phyloP scores from a whole-genome alignment of 2,888 invertebrate species.

The Drosophila infuscata region DNA sequence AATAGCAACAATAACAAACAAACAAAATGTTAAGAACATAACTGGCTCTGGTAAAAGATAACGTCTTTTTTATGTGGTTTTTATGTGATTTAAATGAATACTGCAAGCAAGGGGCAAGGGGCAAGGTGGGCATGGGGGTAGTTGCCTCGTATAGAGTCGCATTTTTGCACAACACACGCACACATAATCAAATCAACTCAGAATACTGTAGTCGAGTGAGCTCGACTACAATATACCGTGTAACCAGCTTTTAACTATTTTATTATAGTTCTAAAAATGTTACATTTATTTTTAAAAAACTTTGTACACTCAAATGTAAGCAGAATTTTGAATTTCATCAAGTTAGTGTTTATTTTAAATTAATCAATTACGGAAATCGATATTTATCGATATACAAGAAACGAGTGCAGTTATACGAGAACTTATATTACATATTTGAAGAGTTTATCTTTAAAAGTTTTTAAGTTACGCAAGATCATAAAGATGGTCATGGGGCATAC shows the following conservation, averaged over 20 bases:
- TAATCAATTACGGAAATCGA: neutral
- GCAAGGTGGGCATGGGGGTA: neutral
- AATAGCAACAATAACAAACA: slow-evolving; percentile 24
- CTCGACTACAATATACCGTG: neutral
- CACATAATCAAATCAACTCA: neutral
- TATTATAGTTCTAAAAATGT: neutral
- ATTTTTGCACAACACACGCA: slow-evolving; percentile 42
- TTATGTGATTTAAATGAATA: slow-evolving; percentile 71
- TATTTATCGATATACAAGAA: neutral
- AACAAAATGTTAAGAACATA: slow-evolving; percentile 34
- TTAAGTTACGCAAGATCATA: neutral
- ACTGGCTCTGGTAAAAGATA: slow-evolving; percentile 35
- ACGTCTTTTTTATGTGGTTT: slow-evolving; percentile 50
- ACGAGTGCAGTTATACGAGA: neutral
- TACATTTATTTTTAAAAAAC: neutral
- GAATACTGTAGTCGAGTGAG: neutral
- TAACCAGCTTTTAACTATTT: rapidly evolving
- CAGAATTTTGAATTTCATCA: neutral
- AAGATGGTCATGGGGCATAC: neutral
- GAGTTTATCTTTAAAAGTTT: neutral
- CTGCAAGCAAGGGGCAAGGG: neutral
- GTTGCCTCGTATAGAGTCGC: slow-evolving; percentile 9
- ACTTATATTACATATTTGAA: neutral
- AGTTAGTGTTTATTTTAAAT: neutral
- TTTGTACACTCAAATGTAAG: neutral